phyloP scores from a whole-genome alignment of 2,113 vertebrate genomes.

The Neomonachus schauinslandi region DNA sequence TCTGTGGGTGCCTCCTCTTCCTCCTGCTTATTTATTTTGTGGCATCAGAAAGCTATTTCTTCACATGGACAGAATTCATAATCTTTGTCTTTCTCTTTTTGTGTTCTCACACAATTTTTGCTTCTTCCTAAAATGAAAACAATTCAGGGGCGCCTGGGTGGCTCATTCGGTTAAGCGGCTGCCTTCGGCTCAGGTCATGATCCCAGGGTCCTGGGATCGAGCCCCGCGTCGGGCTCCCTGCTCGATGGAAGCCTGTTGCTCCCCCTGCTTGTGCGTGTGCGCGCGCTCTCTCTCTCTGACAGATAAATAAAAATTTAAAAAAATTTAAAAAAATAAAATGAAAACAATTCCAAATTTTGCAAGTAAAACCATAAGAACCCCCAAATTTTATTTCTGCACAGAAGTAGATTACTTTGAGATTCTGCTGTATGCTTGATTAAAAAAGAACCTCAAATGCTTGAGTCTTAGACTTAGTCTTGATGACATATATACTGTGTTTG shows the following conservation, averaged over 20 bases:
- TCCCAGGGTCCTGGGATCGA: too few relatives aligned
- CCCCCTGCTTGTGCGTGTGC: too few relatives aligned
- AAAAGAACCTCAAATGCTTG: not conserved
- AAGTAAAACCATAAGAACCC: not conserved
- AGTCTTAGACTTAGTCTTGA: not conserved
- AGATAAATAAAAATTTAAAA: too few relatives aligned
- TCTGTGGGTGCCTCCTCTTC: not conserved
- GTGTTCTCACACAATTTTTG: not conserved
- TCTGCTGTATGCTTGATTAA: not conserved
- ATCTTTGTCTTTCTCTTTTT: not conserved
- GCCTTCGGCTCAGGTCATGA: too few relatives aligned
- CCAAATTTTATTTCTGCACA: not conserved
- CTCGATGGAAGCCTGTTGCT: too few relatives aligned
- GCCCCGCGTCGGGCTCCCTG: too few relatives aligned
- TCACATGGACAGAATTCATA: not conserved
- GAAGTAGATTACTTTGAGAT: not conserved
- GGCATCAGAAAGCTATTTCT: not conserved
- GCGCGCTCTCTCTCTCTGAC: too few relatives aligned
- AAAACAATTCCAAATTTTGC: not conserved
- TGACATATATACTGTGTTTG: not conserved
- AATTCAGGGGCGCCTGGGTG: not conserved
- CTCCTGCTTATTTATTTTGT: slow-evolving; percentile 3
- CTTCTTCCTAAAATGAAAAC: not conserved
- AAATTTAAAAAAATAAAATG: not conserved
- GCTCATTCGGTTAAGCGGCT: too few relatives aligned